Conservation (phyloP, 2,113 vertebrate genomes). For the Heterotis niloticus region DNA sequence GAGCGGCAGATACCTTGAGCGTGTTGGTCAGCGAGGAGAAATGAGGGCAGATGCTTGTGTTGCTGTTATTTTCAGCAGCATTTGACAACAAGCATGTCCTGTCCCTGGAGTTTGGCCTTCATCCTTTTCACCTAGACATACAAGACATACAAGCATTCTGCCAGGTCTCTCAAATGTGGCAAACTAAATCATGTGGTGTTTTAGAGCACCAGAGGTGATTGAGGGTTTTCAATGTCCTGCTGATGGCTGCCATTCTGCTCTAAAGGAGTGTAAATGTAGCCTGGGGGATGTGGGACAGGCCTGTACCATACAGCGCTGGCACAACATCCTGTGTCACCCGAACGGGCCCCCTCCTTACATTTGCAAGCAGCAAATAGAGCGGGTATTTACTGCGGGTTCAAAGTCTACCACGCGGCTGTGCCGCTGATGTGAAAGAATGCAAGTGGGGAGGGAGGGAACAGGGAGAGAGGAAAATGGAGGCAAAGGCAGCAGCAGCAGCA, state of each 20-base stretch:
- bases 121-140: too few species aligned
- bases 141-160: too few species aligned
- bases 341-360: constrained; percentile 23
- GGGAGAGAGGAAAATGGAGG: neutral
- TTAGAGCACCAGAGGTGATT: too few species aligned
- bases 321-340: neutral
- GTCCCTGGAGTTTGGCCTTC: too few species aligned
- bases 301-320: neutral
- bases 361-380: constrained; percentile 58
- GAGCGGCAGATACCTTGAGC: too few species aligned
- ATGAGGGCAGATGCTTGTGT: too few species aligned
- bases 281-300: neutral
- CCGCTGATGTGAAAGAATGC: constrained; percentile 67
- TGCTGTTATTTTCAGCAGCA: too few species aligned
- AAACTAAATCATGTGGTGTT: too few species aligned
- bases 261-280: neutral
- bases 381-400: constrained; percentile 66
- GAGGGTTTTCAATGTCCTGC: neutral
- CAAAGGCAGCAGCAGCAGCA: constrained; percentile 20
- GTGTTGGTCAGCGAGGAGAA: too few species aligned
- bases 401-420: constrained; percentile 57
- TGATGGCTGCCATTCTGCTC: neutral
- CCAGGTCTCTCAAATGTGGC: too few species aligned
- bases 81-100: too few species aligned
- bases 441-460: constrained; percentile 25